Conservation (phyloP, 2,797 vertebrate genomes). For the Clarias laeviceps region DNA sequence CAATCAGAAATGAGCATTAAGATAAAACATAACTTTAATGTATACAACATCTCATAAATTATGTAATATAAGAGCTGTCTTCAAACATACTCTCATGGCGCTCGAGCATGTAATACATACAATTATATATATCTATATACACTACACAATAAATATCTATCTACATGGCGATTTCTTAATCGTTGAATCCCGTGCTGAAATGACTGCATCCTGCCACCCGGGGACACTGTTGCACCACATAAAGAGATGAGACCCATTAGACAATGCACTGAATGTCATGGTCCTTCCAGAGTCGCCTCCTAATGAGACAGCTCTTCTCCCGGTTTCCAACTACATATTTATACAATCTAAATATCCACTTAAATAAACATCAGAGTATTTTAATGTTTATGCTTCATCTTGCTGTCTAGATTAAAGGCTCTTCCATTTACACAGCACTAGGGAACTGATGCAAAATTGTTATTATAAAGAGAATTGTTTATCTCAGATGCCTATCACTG, state of each 20-base stretch:
- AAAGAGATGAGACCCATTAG: background rate
- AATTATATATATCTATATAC: background rate
- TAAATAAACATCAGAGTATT: background rate
- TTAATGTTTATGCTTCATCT: background rate
- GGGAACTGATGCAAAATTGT: slow-evolving; percentile 23
- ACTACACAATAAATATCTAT: background rate
- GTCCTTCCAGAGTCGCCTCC: background rate
- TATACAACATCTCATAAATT: background rate
- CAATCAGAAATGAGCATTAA: background rate
- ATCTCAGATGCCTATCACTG: background rate
- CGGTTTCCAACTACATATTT: background rate
- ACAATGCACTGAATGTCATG: background rate
- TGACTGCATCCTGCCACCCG: slow-evolving; percentile 56
- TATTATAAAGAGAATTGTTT: slow-evolving; percentile 25
- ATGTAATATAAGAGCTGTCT: background rate
- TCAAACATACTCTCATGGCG: background rate
- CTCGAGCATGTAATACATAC: background rate
- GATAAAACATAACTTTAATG: background rate
- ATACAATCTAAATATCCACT: slow-evolving; percentile 25
- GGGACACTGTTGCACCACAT: slow-evolving; percentile 56
- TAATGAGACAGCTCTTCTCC: background rate
- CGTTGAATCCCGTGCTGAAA: background rate
- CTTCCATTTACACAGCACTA: slow-evolving; percentile 5
- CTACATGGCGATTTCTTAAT: background rate
- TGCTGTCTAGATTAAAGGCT: slow-evolving; percentile 26